Percentiles rank a stretch among this genome's conserved stretches.
Evolutionary conservation across 2,113 vertebrate genomes (phyloP).

Genomic region (Nematolebias whitei): DNA sequence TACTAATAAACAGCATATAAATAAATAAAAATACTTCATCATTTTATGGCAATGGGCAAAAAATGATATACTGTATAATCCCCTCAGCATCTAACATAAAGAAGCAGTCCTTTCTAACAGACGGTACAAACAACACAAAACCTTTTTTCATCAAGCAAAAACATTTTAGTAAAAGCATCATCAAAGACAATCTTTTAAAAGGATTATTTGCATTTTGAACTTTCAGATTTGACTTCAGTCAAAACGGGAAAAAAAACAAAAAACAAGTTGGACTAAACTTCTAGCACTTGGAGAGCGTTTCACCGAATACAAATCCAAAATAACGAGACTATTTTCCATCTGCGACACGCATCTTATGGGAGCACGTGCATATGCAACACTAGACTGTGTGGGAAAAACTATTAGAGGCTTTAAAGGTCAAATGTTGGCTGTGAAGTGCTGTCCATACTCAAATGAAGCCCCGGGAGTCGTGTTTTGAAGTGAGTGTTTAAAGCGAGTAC

Average conservation of each 20-base stretch:
- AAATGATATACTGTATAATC: too few species aligned
- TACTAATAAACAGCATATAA: too few species aligned
- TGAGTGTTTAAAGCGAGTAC: constrained; percentile 65
- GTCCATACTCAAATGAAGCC: constrained; percentile 65
- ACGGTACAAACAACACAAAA: constrained; percentile 1
- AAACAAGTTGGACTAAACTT: constrained; percentile 20
- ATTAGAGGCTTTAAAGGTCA: constrained; percentile 74
- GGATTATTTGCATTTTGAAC: not conserved
- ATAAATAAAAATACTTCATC: too few species aligned
- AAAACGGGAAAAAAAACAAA: constrained; percentile 27
- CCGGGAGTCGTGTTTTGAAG: constrained; percentile 66
- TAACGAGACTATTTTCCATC: constrained; percentile 49
- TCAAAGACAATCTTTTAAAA: not conserved
- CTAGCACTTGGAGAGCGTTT: not conserved
- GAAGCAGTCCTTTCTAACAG: not conserved
- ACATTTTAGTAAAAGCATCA: not conserved
- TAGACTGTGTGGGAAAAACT: constrained; percentile 41
- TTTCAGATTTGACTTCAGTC: constrained; percentile 10
- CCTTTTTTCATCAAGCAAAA: not conserved
- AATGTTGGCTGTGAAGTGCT: constrained; percentile 64
- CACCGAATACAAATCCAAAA: constrained; percentile 30
- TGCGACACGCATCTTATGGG: constrained; percentile 58
- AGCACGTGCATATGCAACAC: constrained; percentile 61
- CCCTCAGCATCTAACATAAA: constrained; percentile 2
- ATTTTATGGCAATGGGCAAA: not conserved